Evolutionary conservation across 2,113 vertebrate species (phyloP), one percentile per base, ranked within the genome.

Genomic region (Cromileptes altivelis): DNA sequence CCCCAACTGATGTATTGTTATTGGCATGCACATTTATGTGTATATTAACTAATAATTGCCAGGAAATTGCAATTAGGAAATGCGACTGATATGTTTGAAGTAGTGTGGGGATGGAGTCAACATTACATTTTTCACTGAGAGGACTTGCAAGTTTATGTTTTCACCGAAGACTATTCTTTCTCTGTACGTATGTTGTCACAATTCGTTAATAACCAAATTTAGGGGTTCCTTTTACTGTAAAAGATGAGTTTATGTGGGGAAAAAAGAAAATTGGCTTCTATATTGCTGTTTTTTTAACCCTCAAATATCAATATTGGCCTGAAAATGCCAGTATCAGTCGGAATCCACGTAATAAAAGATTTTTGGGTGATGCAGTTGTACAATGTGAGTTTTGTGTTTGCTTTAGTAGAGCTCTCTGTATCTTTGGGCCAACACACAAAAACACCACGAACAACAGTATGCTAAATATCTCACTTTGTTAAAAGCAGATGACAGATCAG

Each of bases 401-500:
- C 18, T 61, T 50, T 2, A 74, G 23, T 57, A 18, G 13, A 78
- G 71, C 12, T 63, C 21, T 63, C 21, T 40, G 25, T 27, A 50
- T 11, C 23, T 60, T 74, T n/a, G 10, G 4, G n/a, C 23, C 64
- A 55, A 47, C 2, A n/a, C 3, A 75, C 4, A 52, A 21, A n/a
- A 42, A 21, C 27, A 62, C 56, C 5, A 30, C 30, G 5, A 30
- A 30, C 55, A 70, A n/a, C 8, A 21, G 27, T 2, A 71, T 19
- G 25, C 62, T 60, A 45, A 30, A 57, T 56, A 19, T 81, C 57
- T 75, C 27, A 68, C 18, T 11, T 65, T 75, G 21, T 61, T 58
- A 6, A 42, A 70, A 50, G 63, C 67, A 21, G 77, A 30, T 71
- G 69, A 70, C 50, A 25, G 30, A 52, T 56, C 19, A 58, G 80